Percentiles rank a stretch among this genome's conserved stretches.
Conservation (phyloP, 2,888 invertebrate species). For the Zhuqinia jingwanae region DNA sequence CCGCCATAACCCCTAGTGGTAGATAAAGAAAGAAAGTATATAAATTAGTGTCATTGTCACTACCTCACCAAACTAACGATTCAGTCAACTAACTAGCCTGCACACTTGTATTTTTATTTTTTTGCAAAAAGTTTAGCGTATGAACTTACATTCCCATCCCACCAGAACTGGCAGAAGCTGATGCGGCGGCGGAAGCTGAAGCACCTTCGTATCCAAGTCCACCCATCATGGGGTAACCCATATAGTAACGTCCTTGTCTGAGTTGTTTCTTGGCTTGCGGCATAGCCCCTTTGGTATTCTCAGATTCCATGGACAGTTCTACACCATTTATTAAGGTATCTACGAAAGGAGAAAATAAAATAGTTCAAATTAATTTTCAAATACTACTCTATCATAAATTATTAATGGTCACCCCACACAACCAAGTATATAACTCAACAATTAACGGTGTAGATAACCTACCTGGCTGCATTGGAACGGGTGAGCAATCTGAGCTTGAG, state of each 20-base stretch:
- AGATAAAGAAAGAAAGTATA: no score
- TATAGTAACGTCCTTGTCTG: conserved; percentile 12
- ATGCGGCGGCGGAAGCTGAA: conserved; percentile 24
- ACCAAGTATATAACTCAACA: no score
- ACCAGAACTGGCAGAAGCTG: conserved; percentile 41
- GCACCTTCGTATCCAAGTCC: conserved; percentile 32
- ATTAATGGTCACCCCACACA: no score
- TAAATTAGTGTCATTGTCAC: no score
- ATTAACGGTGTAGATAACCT: background rate
- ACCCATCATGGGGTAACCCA: background rate
- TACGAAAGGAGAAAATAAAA: no score
- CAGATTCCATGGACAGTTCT: background rate
- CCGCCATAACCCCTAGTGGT: background rate
- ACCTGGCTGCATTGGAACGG: background rate
- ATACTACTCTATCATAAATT: no score
- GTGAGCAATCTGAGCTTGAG: background rate
- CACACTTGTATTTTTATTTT: no score
- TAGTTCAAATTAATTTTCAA: no score
- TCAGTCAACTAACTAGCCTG: no score
- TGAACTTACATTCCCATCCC: conserved; percentile 26
- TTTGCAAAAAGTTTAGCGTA: background rate
- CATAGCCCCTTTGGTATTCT: background rate
- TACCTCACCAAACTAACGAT: no score
- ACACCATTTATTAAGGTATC: no score
- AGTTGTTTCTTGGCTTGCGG: background rate